These are phyloP conservation scores for Camelus bactrianus DNA, from an alignment of 2,113 vertebrate genomes.

Conservation along the genomic window DNA sequence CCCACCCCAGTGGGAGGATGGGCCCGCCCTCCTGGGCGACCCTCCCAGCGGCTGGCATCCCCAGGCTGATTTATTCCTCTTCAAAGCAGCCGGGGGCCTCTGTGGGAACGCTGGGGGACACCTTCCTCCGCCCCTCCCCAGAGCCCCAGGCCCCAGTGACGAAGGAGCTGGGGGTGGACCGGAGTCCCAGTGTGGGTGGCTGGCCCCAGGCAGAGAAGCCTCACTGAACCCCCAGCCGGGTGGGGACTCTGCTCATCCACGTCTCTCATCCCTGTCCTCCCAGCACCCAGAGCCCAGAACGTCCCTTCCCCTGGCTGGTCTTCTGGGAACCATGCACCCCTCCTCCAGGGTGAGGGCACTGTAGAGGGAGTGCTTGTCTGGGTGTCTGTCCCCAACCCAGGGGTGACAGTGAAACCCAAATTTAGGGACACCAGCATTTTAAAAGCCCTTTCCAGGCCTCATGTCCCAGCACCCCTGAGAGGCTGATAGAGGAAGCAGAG, in stretches of 20 bases:
- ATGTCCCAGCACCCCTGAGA: too few relatives aligned
- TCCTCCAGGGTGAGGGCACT: fast-evolving
- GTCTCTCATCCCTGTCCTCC: not conserved
- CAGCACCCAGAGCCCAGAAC: too few relatives aligned
- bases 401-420: not conserved
- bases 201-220: not conserved
- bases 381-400: not conserved
- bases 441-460: not conserved
- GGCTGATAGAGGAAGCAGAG: not conserved
- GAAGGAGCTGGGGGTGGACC: not conserved
- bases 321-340: fast-evolving
- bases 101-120: not conserved
- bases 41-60: not conserved
- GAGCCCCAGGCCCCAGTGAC: not conserved
- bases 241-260: fast-evolving
- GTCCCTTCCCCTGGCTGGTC: fast-evolving
- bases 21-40: fast-evolving
- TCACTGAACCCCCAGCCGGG: fast-evolving
- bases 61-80: constrained; percentile 24
- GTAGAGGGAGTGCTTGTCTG: fast-evolving
- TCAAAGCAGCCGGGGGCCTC: not conserved
- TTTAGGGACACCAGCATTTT: not conserved
- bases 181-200: not conserved
- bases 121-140: not conserved
- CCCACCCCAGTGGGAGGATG: not conserved